These are phyloP conservation scores for Aporrectodea caliginosa DNA, from an alignment of 1,140 invertebrate genomes.

Conservation along the genomic window DNA sequence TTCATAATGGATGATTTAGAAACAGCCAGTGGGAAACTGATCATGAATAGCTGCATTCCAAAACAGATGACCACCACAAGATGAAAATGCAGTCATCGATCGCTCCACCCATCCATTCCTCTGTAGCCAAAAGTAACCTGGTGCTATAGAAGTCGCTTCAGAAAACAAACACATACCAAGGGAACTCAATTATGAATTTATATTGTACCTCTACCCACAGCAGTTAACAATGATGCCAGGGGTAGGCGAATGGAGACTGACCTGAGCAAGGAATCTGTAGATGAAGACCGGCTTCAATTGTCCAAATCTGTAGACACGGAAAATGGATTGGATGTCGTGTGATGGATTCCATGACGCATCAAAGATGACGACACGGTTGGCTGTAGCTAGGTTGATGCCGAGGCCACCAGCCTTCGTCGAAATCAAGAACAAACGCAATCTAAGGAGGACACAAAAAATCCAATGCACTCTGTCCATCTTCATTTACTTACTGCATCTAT, in stretches of 20 bases:
- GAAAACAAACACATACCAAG: not conserved
- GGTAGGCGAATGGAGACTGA: not conserved
- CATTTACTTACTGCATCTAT: no score
- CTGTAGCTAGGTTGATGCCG: constrained; percentile 83
- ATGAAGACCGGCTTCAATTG: constrained; percentile 89
- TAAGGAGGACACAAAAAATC: not conserved
- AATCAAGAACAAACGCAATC: constrained; percentile 53
- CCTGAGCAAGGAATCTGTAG: constrained; percentile 79
- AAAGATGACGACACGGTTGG: constrained; percentile 96
- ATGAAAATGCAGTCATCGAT: no score
- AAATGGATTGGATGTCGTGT: constrained; percentile 96
- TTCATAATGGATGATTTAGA: no score
- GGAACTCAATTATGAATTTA: no score
- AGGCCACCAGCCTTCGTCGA: constrained; percentile 92
- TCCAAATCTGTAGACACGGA: constrained; percentile 85
- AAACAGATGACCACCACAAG: no score
- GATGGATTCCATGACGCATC: constrained; percentile 98
- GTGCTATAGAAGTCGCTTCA: not conserved
- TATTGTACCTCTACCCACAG: no score
- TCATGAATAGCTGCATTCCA: no score
- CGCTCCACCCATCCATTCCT: not conserved
- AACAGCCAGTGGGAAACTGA: no score
- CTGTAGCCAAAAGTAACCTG: not conserved
- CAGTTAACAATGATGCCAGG: constrained; percentile 3
- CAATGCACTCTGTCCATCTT: no score